A percentile compares a stretch with the other conserved stretches of the same genome.
Conservation (phyloP, 2,888 invertebrate species). For the Parnassius smintheus region DNA sequence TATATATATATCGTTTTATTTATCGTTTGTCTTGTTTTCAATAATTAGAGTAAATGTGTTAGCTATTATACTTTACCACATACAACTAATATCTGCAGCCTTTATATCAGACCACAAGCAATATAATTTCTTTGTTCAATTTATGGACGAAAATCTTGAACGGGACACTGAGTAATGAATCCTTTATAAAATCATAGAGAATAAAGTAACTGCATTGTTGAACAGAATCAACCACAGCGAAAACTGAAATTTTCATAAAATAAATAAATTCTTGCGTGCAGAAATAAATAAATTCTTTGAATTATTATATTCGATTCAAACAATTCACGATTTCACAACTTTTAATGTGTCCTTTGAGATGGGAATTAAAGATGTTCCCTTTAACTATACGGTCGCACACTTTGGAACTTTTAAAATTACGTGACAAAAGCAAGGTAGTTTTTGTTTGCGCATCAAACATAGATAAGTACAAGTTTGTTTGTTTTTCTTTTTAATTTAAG, state of each 20-base stretch:
- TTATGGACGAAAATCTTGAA: slow-evolving; percentile 26
- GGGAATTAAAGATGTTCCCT: not conserved
- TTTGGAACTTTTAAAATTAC: too few species aligned
- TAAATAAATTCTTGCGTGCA: too few species aligned
- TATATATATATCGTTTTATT: too few species aligned
- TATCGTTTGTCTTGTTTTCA: too few species aligned
- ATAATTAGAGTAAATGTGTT: too few species aligned
- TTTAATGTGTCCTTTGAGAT: not conserved
- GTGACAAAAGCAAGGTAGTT: too few species aligned
- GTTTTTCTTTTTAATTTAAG: not conserved
- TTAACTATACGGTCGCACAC: not conserved
- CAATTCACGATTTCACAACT: not conserved
- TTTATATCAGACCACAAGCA: slow-evolving; percentile 24
- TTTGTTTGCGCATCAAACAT: too few species aligned
- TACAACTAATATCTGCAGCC: slow-evolving; percentile 9
- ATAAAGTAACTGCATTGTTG: not conserved
- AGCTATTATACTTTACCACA: not conserved
- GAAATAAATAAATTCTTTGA: too few species aligned
- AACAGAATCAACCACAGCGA: too few species aligned
- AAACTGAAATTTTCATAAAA: too few species aligned
- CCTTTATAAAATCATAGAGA: not conserved
- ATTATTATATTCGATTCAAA: too few species aligned
- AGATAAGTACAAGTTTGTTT: not conserved
- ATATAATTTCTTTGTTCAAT: slow-evolving; percentile 45
- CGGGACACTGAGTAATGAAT: slow-evolving; percentile 10